Conservation (phyloP, 2,888 invertebrate species). For the Chaetogeoica ovagalla region DNA sequence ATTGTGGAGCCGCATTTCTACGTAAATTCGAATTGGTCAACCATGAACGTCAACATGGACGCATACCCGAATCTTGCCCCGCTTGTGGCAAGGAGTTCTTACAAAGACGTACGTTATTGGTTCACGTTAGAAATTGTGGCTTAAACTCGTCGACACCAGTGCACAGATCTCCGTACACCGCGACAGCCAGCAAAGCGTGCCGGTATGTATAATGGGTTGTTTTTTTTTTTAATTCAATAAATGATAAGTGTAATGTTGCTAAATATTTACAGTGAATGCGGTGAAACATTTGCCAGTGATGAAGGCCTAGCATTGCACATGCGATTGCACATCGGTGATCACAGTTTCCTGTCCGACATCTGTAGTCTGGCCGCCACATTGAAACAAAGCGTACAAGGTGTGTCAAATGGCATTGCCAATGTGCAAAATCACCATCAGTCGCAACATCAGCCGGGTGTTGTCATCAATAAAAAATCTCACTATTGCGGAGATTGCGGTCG, state of each 20-base stretch:
- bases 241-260: neutral
- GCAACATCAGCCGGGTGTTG: conserved; percentile 60
- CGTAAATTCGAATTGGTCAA: conserved; percentile 84
- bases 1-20: conserved; percentile 84
- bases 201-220: conserved; percentile 55
- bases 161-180: conserved; percentile 50
- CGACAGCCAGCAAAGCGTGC: conserved; percentile 56
- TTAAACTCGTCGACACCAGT: conserved; percentile 54
- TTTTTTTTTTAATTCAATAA: neutral
- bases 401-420: conserved; percentile 45
- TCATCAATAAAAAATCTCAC: conserved; percentile 69
- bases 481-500: conserved; percentile 79
- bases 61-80: conserved; percentile 79
- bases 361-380: conserved; percentile 79
- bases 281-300: conserved; percentile 69
- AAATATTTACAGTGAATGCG: conserved; percentile 64
- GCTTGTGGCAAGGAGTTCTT: conserved; percentile 83
- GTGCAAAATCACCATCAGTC: conserved; percentile 56
- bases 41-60: conserved; percentile 79
- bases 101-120: conserved; percentile 78
- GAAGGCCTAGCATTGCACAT: conserved; percentile 79
- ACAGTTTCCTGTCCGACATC: conserved; percentile 77
- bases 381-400: conserved; percentile 61
- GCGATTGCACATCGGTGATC: conserved; percentile 78
- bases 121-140: conserved; percentile 63